Evolutionary conservation across 1,140 invertebrate species (phyloP).

Genomic region (Lethrus apterus): DNA sequence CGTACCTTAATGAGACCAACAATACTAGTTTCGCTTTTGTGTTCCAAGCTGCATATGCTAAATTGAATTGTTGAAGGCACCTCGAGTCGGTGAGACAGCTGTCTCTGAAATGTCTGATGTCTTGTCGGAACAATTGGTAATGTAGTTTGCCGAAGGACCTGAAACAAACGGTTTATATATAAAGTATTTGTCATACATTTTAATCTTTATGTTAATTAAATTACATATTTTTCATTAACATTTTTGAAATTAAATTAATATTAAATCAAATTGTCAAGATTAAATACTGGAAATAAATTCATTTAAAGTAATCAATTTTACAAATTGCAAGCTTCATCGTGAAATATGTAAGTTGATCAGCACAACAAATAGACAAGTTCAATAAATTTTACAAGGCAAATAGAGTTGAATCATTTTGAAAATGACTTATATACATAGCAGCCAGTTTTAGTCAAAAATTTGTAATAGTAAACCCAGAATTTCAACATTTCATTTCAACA

Average conservation of each 20-base stretch:
- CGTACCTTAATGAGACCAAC: conserved; percentile 61
- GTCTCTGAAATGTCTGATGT: conserved; percentile 71
- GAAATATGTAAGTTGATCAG: too few species aligned
- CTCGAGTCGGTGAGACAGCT: conserved; percentile 67
- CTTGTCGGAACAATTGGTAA: conserved; percentile 70
- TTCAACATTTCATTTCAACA: too few species aligned
- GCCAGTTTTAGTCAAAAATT: too few species aligned
- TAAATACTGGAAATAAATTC: too few species aligned
- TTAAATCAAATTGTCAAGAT: neutral
- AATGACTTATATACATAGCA: too few species aligned
- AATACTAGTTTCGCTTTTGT: conserved; percentile 56
- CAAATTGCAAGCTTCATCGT: too few species aligned
- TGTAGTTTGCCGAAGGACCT: conserved; percentile 71
- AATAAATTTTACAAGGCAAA: too few species aligned
- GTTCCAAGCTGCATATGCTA: conserved; percentile 63
- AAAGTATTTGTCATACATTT: too few species aligned
- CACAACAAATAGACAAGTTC: too few species aligned
- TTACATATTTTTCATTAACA: neutral
- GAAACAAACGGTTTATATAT: conserved; percentile 19
- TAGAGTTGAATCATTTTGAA: too few species aligned
- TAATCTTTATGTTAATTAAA: neutral
- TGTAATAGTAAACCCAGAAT: too few species aligned
- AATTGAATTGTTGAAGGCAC: conserved; percentile 67
- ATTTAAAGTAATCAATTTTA: too few species aligned
- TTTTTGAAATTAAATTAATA: neutral